Evolutionary conservation across 1,140 invertebrate species (phyloP).

Genomic region (Drosophila cardini): DNA sequence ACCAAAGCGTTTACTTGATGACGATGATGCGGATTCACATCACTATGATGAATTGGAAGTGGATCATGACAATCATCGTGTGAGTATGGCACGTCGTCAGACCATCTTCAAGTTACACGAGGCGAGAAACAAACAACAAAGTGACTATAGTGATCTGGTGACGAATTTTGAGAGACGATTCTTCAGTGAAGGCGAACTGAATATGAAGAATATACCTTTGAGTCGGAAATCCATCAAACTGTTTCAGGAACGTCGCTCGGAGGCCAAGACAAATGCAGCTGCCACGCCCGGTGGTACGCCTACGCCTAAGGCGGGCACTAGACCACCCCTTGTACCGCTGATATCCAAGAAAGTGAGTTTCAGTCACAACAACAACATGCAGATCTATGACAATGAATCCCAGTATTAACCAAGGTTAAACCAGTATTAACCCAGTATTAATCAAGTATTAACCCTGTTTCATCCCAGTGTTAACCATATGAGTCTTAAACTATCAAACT

Average conservation of each 20-base stretch:
- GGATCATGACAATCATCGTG: slow-evolving; percentile 55
- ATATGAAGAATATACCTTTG: slow-evolving; percentile 69
- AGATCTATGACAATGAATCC: slow-evolving; percentile 60
- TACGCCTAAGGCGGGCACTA: slow-evolving; percentile 48
- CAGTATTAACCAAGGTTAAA: slow-evolving; percentile 5
- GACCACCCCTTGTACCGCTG: slow-evolving; percentile 36
- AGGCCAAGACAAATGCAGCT: slow-evolving; percentile 69
- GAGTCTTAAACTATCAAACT: background rate
- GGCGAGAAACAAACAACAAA: slow-evolving; percentile 60
- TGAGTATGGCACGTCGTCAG: slow-evolving; percentile 63
- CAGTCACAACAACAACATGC: slow-evolving; percentile 24
- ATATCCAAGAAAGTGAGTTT: slow-evolving; percentile 60
- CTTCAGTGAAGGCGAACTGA: slow-evolving; percentile 75
- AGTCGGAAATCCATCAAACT: slow-evolving; percentile 78
- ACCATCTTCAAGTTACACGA: slow-evolving; percentile 75
- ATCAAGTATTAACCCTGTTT: no score
- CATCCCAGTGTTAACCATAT: background rate
- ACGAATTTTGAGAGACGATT: slow-evolving; percentile 76
- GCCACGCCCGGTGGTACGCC: slow-evolving; percentile 58
- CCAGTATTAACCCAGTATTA: no score
- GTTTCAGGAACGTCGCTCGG: slow-evolving; percentile 64
- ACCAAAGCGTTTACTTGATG: slow-evolving; percentile 83
- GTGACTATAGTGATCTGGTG: slow-evolving; percentile 78
- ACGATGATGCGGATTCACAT: slow-evolving; percentile 81
- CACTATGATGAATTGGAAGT: slow-evolving; percentile 55